phyloP scores from a whole-genome alignment of 2,888 invertebrate species.

The Esperia sulphurella region DNA sequence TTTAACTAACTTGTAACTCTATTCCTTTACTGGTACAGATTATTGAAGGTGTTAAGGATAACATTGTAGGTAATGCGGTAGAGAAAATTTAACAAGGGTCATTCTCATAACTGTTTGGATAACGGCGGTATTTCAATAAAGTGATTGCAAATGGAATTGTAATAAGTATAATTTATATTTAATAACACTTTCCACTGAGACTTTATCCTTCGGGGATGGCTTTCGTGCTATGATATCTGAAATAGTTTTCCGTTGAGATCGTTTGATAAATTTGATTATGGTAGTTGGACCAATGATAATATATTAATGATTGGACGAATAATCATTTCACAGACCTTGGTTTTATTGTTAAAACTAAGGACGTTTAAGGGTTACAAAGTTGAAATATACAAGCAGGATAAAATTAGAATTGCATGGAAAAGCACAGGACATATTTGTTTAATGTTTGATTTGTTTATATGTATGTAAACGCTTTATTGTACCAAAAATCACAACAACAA shows the following conservation, averaged over 20 bases:
- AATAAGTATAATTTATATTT: constrained; percentile 2
- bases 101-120: constrained; percentile 1
- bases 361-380: too few relatives aligned
- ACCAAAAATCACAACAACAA: too few relatives aligned
- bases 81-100: constrained; percentile 6
- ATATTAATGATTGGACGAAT: too few relatives aligned
- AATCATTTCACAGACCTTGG: too few relatives aligned
- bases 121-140: constrained; percentile 2
- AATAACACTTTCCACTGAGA: background rate
- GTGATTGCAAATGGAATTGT: background rate
- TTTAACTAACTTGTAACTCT: background rate
- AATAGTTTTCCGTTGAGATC: background rate
- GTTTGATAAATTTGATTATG: too few relatives aligned
- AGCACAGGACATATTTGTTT: too few relatives aligned
- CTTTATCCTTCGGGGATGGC: background rate
- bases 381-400: too few relatives aligned
- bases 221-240: background rate
- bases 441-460: too few relatives aligned
- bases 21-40: background rate
- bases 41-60: background rate
- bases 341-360: too few relatives aligned
- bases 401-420: too few relatives aligned
- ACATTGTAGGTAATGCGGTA: background rate
- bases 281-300: too few relatives aligned
- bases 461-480: too few relatives aligned